These are phyloP conservation scores for Galbula dea DNA, from an alignment of 2,113 vertebrate genomes.

Conservation along the genomic window DNA sequence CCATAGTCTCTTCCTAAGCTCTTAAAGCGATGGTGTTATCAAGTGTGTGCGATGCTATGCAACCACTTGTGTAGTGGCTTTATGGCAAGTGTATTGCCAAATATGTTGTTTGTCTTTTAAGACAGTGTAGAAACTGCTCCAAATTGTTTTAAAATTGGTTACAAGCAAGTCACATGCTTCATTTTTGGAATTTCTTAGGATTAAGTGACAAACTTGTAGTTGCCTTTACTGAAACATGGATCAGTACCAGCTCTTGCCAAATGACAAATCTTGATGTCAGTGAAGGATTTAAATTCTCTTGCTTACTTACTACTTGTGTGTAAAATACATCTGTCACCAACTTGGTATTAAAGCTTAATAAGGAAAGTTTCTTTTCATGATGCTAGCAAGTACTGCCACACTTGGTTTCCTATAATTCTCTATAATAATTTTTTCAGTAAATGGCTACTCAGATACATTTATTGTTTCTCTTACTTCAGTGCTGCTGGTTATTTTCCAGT, in stretches of 20 bases:
- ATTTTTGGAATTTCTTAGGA: constrained; percentile 19
- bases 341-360: background rate
- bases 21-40: background rate
- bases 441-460: background rate
- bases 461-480: background rate
- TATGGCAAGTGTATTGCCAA: background rate
- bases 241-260: background rate
- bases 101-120: background rate
- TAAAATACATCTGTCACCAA: background rate
- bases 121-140: background rate
- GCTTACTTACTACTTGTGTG: background rate
- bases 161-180: background rate
- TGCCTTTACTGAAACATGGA: background rate
- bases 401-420: background rate
- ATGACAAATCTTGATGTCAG: background rate
- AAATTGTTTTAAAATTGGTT: constrained; percentile 19
- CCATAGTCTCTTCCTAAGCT: background rate
- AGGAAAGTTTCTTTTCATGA: background rate
- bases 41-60: background rate
- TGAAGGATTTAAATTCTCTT: background rate
- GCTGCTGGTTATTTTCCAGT: background rate
- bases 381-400: background rate
- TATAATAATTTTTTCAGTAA: background rate
- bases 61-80: background rate
- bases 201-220: background rate